Evolutionary conservation across 2,113 vertebrate genomes (phyloP).

Genomic region (Ctenodactylus gundi): DNA sequence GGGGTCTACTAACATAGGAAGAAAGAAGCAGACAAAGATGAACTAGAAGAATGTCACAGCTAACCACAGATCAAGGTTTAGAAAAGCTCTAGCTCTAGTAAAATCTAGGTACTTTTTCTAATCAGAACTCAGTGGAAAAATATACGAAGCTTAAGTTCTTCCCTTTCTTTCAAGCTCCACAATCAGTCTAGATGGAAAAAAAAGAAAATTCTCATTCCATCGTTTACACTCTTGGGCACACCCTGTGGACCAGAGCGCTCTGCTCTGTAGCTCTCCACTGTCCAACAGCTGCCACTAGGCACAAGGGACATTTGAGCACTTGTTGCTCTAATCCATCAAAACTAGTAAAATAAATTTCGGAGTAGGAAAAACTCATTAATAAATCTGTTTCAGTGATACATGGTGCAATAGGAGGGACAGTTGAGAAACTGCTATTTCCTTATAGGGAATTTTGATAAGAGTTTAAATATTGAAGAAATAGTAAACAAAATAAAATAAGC

Average conservation of each 20-base stretch:
- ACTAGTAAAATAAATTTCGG: background rate
- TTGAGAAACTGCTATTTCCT: slow-evolving; percentile 9
- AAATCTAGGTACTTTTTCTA: background rate
- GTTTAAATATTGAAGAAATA: background rate
- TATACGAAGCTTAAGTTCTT: background rate
- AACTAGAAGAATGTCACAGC: background rate
- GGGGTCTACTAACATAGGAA: background rate
- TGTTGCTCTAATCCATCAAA: background rate
- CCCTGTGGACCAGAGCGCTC: background rate
- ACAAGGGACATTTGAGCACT: background rate
- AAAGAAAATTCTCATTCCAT: background rate
- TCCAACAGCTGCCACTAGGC: too few species aligned
- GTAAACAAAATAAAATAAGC: background rate
- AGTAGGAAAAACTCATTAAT: background rate
- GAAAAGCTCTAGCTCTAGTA: background rate
- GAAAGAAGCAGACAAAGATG: background rate
- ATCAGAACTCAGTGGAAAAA: background rate
- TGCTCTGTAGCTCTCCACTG: background rate
- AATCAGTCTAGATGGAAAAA: background rate
- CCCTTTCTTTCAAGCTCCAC: background rate
- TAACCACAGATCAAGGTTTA: background rate
- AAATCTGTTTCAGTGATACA: background rate
- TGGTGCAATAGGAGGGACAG: background rate
- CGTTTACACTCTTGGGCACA: background rate
- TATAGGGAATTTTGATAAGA: background rate